A percentile compares a stretch with the other conserved stretches of the same genome.
Conservation (phyloP, 1,140 invertebrate genomes). For the Paraescarpia echinospica region DNA sequence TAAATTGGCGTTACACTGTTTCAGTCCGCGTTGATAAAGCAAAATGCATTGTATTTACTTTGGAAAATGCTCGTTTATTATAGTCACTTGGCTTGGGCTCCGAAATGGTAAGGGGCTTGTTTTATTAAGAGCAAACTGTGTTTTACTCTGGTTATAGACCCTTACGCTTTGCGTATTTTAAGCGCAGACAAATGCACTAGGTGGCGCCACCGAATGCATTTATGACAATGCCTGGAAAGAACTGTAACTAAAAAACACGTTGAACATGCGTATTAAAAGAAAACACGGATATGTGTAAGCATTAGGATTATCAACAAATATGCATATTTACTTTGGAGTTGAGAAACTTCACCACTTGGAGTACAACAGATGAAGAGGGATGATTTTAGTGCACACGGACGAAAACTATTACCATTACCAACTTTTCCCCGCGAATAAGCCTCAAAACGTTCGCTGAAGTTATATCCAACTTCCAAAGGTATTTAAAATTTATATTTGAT, state of each 20-base stretch:
- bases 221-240: neutral
- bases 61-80: too few species aligned
- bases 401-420: neutral
- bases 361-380: neutral
- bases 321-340: neutral
- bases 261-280: neutral
- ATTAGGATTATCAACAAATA: neutral
- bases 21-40: too few species aligned
- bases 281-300: neutral
- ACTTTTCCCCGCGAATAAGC: neutral
- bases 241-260: neutral
- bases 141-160: too few species aligned
- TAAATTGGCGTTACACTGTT: too few species aligned
- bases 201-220: neutral
- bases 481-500: neutral
- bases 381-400: neutral
- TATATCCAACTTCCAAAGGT: too few species aligned
- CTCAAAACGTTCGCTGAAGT: neutral
- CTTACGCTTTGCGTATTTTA: neutral
- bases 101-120: too few species aligned
- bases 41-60: too few species aligned
- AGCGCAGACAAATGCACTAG: neutral
- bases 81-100: too few species aligned
- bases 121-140: too few species aligned
- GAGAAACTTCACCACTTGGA: neutral